Evolutionary conservation across 2,113 vertebrate species (phyloP).

Genomic region (Lepisosteus osseus): DNA sequence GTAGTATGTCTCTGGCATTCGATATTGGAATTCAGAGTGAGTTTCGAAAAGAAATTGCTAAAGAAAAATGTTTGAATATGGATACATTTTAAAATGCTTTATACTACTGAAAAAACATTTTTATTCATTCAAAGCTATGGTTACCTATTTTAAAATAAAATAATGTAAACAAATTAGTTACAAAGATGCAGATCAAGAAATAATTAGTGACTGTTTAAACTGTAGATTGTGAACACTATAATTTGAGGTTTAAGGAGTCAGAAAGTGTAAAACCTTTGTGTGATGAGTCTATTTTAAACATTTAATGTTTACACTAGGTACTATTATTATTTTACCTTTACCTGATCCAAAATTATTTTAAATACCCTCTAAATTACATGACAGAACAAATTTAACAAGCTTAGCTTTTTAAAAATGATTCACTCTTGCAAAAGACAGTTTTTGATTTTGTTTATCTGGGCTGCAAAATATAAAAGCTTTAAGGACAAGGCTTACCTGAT

Average conservation of each 20-base stretch:
- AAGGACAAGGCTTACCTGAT: slow-evolving; percentile 18
- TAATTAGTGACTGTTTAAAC: too few species aligned
- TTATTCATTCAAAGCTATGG: background rate
- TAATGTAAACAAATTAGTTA: background rate
- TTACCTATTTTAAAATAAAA: background rate
- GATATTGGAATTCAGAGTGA: slow-evolving; percentile 27
- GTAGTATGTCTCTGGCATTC: slow-evolving; percentile 8
- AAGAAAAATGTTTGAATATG: slow-evolving; percentile 26
- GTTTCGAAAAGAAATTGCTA: slow-evolving; percentile 46
- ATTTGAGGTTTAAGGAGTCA: too few species aligned
- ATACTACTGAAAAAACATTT: background rate
- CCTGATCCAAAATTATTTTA: too few species aligned
- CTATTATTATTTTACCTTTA: too few species aligned
- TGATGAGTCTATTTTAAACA: too few species aligned
- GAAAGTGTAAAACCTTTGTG: too few species aligned
- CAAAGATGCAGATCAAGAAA: too few species aligned
- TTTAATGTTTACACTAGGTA: too few species aligned
- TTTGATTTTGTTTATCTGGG: background rate
- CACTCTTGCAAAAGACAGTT: background rate
- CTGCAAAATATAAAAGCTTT: slow-evolving; percentile 17
- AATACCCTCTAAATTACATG: too few species aligned
- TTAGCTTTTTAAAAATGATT: too few species aligned
- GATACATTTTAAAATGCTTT: background rate
- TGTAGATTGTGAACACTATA: too few species aligned
- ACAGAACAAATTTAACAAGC: too few species aligned